phyloP scores from a whole-genome alignment of 2,113 vertebrate genomes.

The Leucopsar rothschildi region DNA sequence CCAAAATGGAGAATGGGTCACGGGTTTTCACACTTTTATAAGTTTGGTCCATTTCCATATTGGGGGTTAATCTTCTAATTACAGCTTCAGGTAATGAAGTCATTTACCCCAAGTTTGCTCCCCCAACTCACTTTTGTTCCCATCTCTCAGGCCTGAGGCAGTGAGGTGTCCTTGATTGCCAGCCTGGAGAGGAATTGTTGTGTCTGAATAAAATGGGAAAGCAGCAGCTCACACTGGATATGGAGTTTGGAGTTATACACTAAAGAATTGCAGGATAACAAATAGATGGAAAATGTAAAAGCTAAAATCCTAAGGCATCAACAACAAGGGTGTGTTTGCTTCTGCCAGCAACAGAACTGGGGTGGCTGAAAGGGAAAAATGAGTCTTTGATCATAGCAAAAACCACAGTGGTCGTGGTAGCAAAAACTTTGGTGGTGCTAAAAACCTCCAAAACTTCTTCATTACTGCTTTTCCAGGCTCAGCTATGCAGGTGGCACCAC shows the following conservation, averaged over 20 bases:
- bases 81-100: too few species aligned
- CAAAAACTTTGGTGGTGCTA: neutral
- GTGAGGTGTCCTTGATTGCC: neutral
- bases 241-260: neutral
- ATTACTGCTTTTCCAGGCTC: neutral
- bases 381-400: neutral
- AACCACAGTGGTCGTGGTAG: neutral
- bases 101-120: too few species aligned
- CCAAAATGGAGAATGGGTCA: neutral
- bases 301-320: neutral
- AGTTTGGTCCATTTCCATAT: neutral
- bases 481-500: neutral
- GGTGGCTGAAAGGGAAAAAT: neutral
- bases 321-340: neutral
- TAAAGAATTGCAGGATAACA: neutral
- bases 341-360: neutral
- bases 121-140: too few species aligned
- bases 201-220: neutral
- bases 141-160: neutral
- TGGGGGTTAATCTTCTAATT: too few species aligned
- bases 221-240: neutral
- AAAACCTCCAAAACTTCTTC: neutral
- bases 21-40: rapidly evolving
- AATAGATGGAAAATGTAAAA: neutral
- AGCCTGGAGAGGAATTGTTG: neutral